These are phyloP conservation scores for Arrhamphus sclerolepis DNA, from an alignment of 2,797 vertebrate species.

Conservation along the genomic window DNA sequence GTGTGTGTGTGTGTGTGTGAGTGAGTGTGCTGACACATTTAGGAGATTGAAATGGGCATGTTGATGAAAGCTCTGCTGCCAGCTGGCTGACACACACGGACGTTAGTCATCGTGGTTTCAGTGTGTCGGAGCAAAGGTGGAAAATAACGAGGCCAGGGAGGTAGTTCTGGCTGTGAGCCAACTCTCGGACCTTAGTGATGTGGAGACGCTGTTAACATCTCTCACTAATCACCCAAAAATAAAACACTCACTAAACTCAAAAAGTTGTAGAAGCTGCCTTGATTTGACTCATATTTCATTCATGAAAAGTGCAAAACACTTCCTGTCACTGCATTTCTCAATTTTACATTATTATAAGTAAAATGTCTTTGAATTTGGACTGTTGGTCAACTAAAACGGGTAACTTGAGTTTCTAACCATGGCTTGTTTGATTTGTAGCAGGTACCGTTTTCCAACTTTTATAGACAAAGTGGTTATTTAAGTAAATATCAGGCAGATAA, in stretches of 20 bases:
- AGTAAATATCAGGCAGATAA: not conserved
- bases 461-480: not conserved
- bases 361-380: not conserved
- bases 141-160: slow-evolving; percentile 10
- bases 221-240: not conserved
- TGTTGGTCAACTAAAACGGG: not conserved
- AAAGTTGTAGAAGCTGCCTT: too few species aligned
- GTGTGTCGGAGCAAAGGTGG: slow-evolving; percentile 18
- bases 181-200: not conserved
- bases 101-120: slow-evolving; percentile 6
- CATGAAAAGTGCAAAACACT: too few species aligned
- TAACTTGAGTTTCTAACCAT: too few species aligned
- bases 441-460: not conserved
- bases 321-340: not conserved
- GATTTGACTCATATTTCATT: too few species aligned
- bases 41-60: slow-evolving; percentile 7
- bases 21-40: not conserved
- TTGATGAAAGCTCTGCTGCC: too few species aligned
- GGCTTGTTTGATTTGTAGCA: not conserved
- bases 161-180: not conserved
- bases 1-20: slow-evolving; percentile 9
- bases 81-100: not conserved
- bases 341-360: not conserved
- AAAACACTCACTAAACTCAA: too few species aligned
- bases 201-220: not conserved